Evolutionary conservation across 2,113 vertebrate species (phyloP).

Genomic region (Pristiophorus japonicus): DNA sequence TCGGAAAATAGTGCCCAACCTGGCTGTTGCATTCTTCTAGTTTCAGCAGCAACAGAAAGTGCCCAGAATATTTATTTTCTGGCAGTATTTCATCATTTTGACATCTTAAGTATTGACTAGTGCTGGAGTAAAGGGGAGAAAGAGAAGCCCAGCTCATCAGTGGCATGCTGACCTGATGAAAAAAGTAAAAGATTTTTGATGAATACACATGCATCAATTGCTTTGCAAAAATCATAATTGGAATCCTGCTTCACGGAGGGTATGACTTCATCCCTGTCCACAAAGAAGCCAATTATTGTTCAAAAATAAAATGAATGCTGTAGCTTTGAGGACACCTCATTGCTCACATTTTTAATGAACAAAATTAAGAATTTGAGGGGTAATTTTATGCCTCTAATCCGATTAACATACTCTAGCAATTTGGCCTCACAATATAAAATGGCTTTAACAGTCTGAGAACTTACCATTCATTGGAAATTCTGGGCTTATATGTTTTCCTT

Average conservation of each 20-base stretch:
- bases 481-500: not conserved
- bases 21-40: not conserved
- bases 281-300: slow-evolving; percentile 15
- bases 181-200: not conserved
- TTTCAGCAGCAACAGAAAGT: not conserved
- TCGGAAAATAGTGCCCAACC: not conserved
- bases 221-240: not conserved
- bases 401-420: not conserved
- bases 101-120: not conserved
- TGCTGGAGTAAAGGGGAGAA: not conserved
- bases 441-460: not conserved
- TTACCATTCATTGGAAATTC: not conserved
- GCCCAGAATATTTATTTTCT: too few relatives aligned
- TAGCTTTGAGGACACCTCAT: not conserved
- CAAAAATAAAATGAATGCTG: not conserved
- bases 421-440: not conserved
- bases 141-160: not conserved
- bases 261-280: not conserved
- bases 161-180: not conserved
- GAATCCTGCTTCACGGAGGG: not conserved
- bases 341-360: not conserved
- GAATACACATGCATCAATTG: not conserved
- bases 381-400: not conserved
- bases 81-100: not conserved
- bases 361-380: not conserved